Base-by-base conservation (phyloP, 2,888 invertebrate genomes). In the Tipula vernalis region DNA sequence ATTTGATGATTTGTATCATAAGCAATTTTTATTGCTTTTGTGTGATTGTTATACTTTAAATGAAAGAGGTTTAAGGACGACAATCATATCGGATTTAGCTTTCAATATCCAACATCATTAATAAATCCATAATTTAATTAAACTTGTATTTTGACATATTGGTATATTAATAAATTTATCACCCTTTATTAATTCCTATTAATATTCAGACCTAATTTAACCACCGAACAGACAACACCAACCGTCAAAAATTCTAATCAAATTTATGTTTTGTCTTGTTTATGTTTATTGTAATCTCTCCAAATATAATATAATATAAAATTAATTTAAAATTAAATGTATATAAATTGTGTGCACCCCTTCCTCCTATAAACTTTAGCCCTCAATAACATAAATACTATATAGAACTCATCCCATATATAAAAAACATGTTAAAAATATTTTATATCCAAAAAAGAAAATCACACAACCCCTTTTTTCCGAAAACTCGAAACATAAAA, bases 311-410 rank as follows among this genome's bases (percentile, higher is more conserved):
- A 28, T 28, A 28, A 28, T 28, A 71, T 28, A 71, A 71, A 71
- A 71, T 71, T 71, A 71, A 71, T 71, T 71, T 71, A 71, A 71
- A 71, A 71, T 71, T 71, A 71, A 71, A 71, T 71, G 71, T 71
- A 71, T 71, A 71, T 71, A 28, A 71, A 71, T 71, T 71, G 71
- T 71, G 71, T 71, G 71, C 71, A 71, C 71, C 71, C 71, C 2
- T 71, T 28, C 71, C 71, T 71, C 6, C 10, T 57, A 28, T 28
- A 28, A 28, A 71, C 3, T 10, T 71, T 10, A 71, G 10, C 28
- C 28, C 71, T 71, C 71, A 71, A 71, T 28, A 71, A 28, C 71
- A 71, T 28, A 5, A n/a, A 51, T 51, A 51, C 15, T 44, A 44
- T 44, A 44, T 12, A 51, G n/a, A n/a, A 51, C 51, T 71, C 71